Evolutionary conservation across 2,797 vertebrate genomes (phyloP).

Genomic region (Nyctalus aviator): DNA sequence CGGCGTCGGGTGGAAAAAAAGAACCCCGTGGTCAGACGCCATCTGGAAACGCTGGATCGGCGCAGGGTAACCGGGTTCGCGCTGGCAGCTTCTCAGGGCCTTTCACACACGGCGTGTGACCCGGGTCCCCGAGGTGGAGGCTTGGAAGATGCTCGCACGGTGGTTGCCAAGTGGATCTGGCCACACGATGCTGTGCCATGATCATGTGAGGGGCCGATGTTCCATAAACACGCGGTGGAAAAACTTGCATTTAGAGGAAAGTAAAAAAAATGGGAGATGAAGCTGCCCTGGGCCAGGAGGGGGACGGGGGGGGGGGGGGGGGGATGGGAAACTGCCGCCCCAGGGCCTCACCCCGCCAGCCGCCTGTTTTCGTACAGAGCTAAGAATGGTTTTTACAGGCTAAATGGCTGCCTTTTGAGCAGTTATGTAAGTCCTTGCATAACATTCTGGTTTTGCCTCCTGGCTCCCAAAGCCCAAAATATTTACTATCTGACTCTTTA

Average conservation of each 20-base stretch:
- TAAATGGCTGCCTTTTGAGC: neutral
- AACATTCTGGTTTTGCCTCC: slow-evolving; percentile 48
- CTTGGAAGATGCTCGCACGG: neutral
- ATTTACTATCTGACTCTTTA: slow-evolving; percentile 40
- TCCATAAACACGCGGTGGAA: neutral
- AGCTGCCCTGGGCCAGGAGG: neutral
- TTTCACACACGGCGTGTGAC: neutral
- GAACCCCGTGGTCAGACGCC: neutral
- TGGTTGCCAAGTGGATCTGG: neutral
- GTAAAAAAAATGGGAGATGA: neutral
- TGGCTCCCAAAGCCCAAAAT: slow-evolving; percentile 44
- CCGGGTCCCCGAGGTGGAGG: neutral
- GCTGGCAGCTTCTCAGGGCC: neutral
- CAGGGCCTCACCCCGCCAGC: neutral
- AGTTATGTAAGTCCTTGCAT: slow-evolving; percentile 47
- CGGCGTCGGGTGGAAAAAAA: neutral
- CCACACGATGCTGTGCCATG: neutral
- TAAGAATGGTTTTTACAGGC: slow-evolving; percentile 3
- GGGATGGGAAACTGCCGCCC: neutral
- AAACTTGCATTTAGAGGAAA: slow-evolving; percentile 27
- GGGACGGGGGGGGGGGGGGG: too few species aligned
- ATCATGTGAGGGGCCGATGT: neutral
- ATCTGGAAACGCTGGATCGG: neutral
- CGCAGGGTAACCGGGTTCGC: neutral
- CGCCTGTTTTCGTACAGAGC: neutral